phyloP scores from a whole-genome alignment of 1,140 invertebrate genomes.

The Drosophila oshimai region DNA sequence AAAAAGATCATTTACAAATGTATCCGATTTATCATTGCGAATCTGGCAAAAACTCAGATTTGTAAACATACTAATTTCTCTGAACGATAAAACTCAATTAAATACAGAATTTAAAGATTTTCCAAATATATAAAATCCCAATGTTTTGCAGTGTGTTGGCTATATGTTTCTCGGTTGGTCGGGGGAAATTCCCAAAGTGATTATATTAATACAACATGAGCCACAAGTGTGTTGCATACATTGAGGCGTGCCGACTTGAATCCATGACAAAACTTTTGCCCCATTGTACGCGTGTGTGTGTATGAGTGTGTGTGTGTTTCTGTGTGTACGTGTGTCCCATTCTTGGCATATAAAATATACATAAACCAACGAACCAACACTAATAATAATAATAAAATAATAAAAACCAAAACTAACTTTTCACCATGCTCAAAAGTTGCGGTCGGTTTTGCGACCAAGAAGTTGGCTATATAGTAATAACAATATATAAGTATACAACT shows the following conservation, averaged over 20 bases:
- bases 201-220: constrained; percentile 81
- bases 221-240: constrained; percentile 76
- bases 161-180: neutral
- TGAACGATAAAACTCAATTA: too few relatives aligned
- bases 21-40: too few relatives aligned
- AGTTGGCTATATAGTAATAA: too few relatives aligned
- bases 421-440: constrained; percentile 19
- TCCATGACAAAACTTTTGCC: constrained; percentile 56
- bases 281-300: neutral
- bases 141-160: neutral
- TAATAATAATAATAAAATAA: constrained; percentile 45
- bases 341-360: constrained; percentile 42
- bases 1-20: too few relatives aligned
- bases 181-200: constrained; percentile 73
- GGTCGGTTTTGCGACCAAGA: neutral
- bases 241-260: constrained; percentile 55
- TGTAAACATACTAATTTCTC: too few relatives aligned
- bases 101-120: neutral
- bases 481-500: too few relatives aligned
- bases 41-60: too few relatives aligned
- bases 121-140: neutral
- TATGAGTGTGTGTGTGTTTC: neutral
- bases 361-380: constrained; percentile 37
- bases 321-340: neutral
- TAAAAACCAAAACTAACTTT: constrained; percentile 43